Evolutionary conservation across 2,113 vertebrate species (phyloP).

Genomic region (Poicephalus gulielmi): DNA sequence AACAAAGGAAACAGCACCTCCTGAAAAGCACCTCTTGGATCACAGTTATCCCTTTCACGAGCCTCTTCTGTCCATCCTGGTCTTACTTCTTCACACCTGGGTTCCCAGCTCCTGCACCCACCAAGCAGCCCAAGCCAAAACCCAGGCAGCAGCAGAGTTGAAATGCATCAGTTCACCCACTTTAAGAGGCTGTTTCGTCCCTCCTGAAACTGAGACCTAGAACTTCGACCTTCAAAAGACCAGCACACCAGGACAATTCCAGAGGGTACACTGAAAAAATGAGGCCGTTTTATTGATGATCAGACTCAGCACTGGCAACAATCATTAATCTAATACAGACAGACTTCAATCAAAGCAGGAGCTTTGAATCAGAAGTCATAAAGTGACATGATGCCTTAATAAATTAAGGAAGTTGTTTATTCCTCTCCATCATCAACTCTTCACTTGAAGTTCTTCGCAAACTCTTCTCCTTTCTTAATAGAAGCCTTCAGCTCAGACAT

Average conservation of each 20-base stretch:
- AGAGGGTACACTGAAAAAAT: conserved; percentile 58
- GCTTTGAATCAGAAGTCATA: conserved; percentile 10
- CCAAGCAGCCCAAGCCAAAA: not conserved
- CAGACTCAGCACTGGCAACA: not conserved
- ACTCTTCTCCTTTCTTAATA: conserved; percentile 98
- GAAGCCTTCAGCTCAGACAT: conserved; percentile 90
- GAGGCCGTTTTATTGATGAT: conserved; percentile 65
- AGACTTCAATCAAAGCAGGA: conserved; percentile 3
- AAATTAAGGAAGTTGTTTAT: conserved; percentile 70
- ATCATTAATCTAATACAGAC: not conserved
- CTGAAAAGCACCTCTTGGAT: not conserved
- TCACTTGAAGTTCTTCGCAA: conserved; percentile 91
- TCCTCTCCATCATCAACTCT: not conserved
- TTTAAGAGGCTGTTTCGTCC: not conserved
- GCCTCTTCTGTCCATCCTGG: not conserved
- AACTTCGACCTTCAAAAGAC: not conserved
- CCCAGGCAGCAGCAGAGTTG: not conserved
- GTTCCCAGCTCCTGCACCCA: not conserved
- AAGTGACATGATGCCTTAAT: conserved; percentile 75
- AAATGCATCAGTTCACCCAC: not conserved
- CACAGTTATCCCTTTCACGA: not conserved
- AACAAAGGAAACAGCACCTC: not conserved
- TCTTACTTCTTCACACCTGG: not conserved
- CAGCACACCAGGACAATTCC: not conserved
- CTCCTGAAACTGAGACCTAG: not conserved